Evolutionary conservation across 2,113 vertebrate genomes (phyloP).

Genomic region (Lepus timidus): DNA sequence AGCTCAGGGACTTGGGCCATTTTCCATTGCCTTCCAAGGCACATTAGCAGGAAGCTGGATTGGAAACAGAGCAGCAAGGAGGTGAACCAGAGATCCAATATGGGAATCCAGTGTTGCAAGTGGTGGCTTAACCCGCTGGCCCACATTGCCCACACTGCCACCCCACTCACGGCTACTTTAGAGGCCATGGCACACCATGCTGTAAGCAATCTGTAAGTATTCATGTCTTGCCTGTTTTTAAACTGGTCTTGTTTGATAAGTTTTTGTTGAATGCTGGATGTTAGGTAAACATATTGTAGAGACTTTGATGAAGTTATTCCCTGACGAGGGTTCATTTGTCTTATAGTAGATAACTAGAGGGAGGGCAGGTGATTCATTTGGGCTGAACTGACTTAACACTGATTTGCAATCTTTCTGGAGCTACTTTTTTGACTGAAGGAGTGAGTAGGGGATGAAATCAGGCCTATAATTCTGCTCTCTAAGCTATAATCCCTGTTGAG

Average conservation of each 20-base stretch:
- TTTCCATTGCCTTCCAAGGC: too few relatives aligned
- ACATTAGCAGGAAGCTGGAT: too few relatives aligned
- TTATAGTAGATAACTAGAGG: background rate
- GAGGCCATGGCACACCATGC: background rate
- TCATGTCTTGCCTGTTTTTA: constrained; percentile 3
- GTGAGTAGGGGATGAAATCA: background rate
- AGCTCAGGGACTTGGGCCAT: too few relatives aligned
- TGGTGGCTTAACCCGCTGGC: too few relatives aligned
- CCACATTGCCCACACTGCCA: too few relatives aligned
- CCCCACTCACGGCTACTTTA: background rate
- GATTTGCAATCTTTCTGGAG: background rate
- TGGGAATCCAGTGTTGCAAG: too few relatives aligned
- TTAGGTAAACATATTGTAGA: background rate
- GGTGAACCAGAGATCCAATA: too few relatives aligned
- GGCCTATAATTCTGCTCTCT: background rate
- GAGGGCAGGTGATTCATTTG: background rate
- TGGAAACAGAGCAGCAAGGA: too few relatives aligned
- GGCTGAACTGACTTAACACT: background rate
- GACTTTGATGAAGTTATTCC: background rate
- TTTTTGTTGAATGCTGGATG: constrained; percentile 23
- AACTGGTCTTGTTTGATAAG: background rate
- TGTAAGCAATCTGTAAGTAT: background rate
- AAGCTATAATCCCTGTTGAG: background rate
- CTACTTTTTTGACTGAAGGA: background rate
- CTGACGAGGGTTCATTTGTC: background rate